Percentiles rank a stretch among this genome's conserved stretches.
phyloP scores from a whole-genome alignment of 2,113 vertebrate genomes.

The Stercorarius parasiticus region DNA sequence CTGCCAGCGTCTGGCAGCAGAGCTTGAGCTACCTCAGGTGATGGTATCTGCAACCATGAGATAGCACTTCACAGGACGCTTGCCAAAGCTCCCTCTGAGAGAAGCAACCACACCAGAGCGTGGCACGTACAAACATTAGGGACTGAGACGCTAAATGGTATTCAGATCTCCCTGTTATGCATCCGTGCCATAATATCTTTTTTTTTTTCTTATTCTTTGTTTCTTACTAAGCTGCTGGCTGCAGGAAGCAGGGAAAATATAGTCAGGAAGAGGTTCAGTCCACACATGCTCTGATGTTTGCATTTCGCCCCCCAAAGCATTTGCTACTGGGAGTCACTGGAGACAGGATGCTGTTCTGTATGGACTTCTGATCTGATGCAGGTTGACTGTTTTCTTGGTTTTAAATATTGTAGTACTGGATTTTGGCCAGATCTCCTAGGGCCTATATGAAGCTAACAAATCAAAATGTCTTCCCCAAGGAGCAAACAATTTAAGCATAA shows the following conservation, averaged over 20 bases:
- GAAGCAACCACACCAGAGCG: neutral
- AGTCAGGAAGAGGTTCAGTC: conserved; percentile 8
- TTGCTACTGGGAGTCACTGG: conserved; percentile 60
- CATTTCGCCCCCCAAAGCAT: neutral
- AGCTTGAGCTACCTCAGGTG: neutral
- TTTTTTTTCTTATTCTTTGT: neutral
- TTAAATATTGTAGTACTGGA: conserved; percentile 10
- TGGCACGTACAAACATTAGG: neutral
- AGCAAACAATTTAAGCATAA: conserved; percentile 43
- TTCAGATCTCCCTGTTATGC: neutral
- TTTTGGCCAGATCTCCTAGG: conserved; percentile 43
- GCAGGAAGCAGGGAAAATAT: neutral
- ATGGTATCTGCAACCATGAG: neutral
- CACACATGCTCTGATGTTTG: neutral
- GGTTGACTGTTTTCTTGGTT: conserved; percentile 22
- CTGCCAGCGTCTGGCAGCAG: neutral
- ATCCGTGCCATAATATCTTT: neutral
- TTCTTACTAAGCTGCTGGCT: neutral
- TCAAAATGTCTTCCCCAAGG: conserved; percentile 42
- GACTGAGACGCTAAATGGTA: neutral
- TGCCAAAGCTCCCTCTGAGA: neutral
- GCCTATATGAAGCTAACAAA: conserved; percentile 50
- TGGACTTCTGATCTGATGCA: conserved; percentile 35
- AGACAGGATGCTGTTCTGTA: conserved; percentile 38
- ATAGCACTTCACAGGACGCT: neutral